Evolutionary conservation across 2,797 vertebrate genomes (phyloP).

Genomic region (Melanogrammus aeglefinus): DNA sequence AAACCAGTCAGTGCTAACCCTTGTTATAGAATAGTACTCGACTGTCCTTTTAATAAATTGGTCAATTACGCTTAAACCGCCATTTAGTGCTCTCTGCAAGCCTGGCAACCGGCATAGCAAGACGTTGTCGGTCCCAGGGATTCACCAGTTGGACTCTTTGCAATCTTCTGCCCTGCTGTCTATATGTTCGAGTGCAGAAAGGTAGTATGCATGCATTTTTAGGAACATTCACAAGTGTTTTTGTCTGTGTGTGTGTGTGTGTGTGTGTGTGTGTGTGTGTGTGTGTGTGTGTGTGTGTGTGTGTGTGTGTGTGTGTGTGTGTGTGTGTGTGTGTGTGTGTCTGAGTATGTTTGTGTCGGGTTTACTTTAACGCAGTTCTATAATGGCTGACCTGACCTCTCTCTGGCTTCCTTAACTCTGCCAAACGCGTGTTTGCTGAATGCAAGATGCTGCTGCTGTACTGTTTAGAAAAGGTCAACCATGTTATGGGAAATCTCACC

Average conservation of each 20-base stretch:
- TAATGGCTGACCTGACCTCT: not conserved
- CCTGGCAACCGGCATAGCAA: conserved; percentile 13
- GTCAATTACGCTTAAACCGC: conserved; percentile 18
- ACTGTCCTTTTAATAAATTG: conserved; percentile 10
- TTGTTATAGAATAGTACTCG: conserved; percentile 18
- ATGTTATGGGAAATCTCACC: not conserved
- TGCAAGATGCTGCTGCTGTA: not conserved
- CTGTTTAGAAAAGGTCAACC: not conserved
- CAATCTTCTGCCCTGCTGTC: not conserved
- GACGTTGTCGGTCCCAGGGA: not conserved
- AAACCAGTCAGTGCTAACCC: conserved; percentile 15
- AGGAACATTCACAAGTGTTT: not conserved
- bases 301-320: no score
- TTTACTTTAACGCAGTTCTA: not conserved
- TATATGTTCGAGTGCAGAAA: not conserved
- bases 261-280: not conserved
- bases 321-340: no score
- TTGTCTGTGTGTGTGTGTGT: no score
- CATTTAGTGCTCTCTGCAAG: conserved; percentile 19
- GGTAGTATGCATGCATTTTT: conserved; percentile 2
- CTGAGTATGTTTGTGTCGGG: not conserved
- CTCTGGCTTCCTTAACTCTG: no score
- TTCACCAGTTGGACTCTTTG: not conserved
- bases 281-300: not conserved
- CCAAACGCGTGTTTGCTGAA: not conserved